Percentiles rank a stretch among this genome's conserved stretches.
These are phyloP conservation scores for Psophia crepitans DNA, from an alignment of 2,113 vertebrate species.

Conservation along the genomic window DNA sequence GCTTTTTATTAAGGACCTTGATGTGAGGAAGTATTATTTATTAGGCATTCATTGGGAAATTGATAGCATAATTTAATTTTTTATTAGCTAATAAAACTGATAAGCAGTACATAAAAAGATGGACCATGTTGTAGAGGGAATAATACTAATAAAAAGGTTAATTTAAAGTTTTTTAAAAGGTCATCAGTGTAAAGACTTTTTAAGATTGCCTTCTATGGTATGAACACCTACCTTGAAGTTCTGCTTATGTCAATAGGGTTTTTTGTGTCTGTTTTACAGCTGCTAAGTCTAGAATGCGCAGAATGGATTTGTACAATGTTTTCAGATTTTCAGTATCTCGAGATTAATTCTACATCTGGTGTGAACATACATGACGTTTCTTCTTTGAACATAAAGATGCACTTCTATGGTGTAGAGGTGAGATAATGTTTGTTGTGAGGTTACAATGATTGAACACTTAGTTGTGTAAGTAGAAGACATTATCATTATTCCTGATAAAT, in stretches of 20 bases:
- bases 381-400: not conserved
- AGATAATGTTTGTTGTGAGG: not conserved
- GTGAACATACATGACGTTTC: fast-evolving
- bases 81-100: conserved; percentile 56
- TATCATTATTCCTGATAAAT: not conserved
- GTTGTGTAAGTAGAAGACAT: not conserved
- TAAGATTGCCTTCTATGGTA: not conserved
- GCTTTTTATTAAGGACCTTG: not conserved
- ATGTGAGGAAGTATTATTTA: conserved; percentile 40
- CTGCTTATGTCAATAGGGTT: not conserved
- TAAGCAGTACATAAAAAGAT: conserved; percentile 51
- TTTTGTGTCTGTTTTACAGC: not conserved
- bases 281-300: not conserved
- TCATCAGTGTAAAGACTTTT: not conserved
- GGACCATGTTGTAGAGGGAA: not conserved
- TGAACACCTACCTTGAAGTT: not conserved
- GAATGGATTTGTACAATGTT: not conserved
- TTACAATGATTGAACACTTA: not conserved
- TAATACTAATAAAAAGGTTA: conserved; percentile 20
- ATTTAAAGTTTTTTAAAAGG: conserved; percentile 40
- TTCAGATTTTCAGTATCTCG: not conserved
- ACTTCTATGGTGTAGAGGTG: not conserved
- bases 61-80: conserved; percentile 37
- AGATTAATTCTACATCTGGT: not conserved
- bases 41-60: conserved; percentile 29